Conservation (phyloP, 2,888 invertebrate species). For the Pristionchus exspectatus region DNA sequence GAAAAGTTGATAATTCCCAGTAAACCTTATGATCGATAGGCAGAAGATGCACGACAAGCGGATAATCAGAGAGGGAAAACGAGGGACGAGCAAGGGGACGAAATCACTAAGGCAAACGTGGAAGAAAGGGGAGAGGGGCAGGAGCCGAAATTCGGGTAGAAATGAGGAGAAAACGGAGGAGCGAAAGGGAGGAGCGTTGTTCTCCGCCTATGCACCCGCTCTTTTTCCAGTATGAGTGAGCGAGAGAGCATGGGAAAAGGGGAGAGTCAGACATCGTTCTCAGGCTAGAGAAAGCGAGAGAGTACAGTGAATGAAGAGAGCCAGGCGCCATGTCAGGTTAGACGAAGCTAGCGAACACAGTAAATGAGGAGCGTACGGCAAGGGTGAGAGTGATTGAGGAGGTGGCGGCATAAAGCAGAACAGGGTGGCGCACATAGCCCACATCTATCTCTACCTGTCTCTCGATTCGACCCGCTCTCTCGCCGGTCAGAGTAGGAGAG, state of each 20-base stretch:
- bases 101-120: constrained; percentile 45
- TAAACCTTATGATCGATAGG: background rate
- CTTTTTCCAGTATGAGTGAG: background rate
- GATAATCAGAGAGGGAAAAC: background rate
- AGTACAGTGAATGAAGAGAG: background rate
- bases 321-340: background rate
- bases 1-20: background rate
- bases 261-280: background rate
- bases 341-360: background rate
- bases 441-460: background rate
- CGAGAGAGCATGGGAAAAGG: background rate
- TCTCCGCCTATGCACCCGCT: background rate
- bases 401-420: background rate
- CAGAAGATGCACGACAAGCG: constrained; percentile 10
- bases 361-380: background rate
- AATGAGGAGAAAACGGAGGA: constrained; percentile 16
- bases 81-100: background rate
- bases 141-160: background rate
- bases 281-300: background rate
- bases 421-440: background rate
- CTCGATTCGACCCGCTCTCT: background rate
- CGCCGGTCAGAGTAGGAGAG: background rate
- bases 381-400: background rate
- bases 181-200: background rate
- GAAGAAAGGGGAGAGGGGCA: background rate